Percentiles rank a stretch among this genome's conserved stretches.
phyloP scores from a whole-genome alignment of 2,113 vertebrate species.

The Stictonetta naevosa region DNA sequence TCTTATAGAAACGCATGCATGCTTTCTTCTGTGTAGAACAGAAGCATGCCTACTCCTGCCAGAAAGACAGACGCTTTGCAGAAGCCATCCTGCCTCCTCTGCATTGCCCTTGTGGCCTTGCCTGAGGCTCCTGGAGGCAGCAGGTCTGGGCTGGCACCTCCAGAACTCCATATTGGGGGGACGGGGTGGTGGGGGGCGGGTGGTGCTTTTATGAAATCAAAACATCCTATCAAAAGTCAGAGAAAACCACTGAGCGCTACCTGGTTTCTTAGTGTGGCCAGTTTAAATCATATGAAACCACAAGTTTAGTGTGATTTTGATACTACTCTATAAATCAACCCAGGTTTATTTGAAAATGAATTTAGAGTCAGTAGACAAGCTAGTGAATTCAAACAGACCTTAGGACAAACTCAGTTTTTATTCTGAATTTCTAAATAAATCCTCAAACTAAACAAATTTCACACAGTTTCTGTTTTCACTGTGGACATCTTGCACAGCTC shows the following conservation, averaged over 20 bases:
- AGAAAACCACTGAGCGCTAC: neutral
- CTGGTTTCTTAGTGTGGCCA: neutral
- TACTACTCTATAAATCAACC: neutral
- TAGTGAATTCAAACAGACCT: neutral
- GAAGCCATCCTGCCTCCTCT: neutral
- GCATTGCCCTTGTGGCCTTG: accelerated
- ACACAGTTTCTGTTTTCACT: neutral
- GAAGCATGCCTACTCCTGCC: accelerated
- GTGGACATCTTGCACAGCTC: neutral
- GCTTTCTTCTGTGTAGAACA: neutral
- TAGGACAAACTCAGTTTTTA: neutral
- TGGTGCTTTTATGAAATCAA: neutral
- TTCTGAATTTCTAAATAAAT: neutral
- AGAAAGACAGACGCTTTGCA: neutral
- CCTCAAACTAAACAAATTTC: neutral
- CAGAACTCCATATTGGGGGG: neutral
- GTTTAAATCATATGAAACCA: accelerated
- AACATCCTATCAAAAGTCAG: neutral
- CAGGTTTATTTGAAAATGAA: neutral
- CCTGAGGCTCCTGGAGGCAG: neutral
- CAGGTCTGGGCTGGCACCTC: neutral
- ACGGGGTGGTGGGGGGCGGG: too few species aligned
- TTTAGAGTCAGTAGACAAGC: neutral
- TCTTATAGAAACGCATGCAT: neutral
- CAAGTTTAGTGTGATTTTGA: neutral